Evolutionary conservation across 2,113 vertebrate genomes (phyloP).

Genomic region (Campylorhamphus procurvoides): DNA sequence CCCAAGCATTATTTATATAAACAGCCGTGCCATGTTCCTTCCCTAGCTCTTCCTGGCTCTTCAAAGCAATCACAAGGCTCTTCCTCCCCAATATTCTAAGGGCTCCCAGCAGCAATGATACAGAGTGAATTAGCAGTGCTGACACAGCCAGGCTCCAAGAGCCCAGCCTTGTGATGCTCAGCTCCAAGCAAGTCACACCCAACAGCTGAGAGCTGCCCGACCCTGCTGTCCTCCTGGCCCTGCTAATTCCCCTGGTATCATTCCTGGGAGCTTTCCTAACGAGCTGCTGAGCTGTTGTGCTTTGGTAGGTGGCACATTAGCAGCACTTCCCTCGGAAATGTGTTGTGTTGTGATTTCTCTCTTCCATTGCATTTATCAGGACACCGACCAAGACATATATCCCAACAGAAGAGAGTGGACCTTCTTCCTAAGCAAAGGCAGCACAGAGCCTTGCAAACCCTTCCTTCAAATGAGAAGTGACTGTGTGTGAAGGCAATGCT

Average conservation of each 20-base stretch:
- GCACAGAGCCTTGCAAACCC: neutral
- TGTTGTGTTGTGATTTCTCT: neutral
- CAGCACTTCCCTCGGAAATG: neutral
- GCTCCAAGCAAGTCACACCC: constrained; percentile 25
- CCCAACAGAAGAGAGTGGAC: constrained; percentile 1
- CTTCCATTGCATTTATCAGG: neutral
- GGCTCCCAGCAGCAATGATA: neutral
- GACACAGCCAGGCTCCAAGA: neutral
- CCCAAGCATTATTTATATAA: constrained; percentile 3
- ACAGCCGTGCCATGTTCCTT: neutral
- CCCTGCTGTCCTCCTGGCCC: neutral
- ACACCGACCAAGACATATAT: neutral
- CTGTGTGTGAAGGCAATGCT: neutral
- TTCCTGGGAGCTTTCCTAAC: neutral
- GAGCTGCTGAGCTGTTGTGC: neutral
- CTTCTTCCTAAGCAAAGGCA: constrained; percentile 17
- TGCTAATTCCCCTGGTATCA: neutral
- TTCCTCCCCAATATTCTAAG: neutral
- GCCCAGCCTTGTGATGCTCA: neutral
- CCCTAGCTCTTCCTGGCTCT: neutral
- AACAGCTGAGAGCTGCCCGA: neutral
- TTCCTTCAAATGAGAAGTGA: constrained; percentile 43
- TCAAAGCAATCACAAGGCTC: fast-evolving
- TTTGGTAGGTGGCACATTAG: neutral
- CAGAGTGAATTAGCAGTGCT: neutral